Evolutionary conservation across 2,888 invertebrate genomes (phyloP).

Genomic region (Folsomia candida): DNA sequence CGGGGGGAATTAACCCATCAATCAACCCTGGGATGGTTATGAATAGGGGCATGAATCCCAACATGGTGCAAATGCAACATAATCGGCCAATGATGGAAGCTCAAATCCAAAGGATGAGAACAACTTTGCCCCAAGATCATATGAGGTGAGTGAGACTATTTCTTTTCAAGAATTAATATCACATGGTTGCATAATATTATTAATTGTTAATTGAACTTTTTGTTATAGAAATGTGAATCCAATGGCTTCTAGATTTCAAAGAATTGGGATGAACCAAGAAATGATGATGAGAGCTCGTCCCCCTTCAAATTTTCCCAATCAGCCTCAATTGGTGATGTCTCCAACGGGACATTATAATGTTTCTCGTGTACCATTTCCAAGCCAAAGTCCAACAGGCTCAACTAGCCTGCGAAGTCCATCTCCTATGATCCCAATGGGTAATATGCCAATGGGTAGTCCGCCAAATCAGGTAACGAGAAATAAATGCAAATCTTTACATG

Average conservation of each 20-base stretch:
- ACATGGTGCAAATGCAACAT: constrained; percentile 43
- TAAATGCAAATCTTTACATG: background rate
- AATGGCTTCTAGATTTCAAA: constrained; percentile 37
- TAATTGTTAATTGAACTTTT: background rate
- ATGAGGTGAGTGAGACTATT: constrained; percentile 33
- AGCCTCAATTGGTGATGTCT: constrained; percentile 32
- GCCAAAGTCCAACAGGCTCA: constrained; percentile 46
- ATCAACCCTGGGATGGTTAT: constrained; percentile 40
- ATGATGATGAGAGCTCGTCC: constrained; percentile 42
- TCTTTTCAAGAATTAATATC: background rate
- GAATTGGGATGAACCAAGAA: constrained; percentile 45
- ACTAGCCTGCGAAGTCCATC: constrained; percentile 47
- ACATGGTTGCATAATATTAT: background rate
- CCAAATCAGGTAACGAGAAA: constrained; percentile 35
- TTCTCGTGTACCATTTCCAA: constrained; percentile 45
- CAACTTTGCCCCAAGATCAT: constrained; percentile 34
- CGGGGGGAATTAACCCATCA: constrained; percentile 28
- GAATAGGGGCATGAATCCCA: constrained; percentile 39
- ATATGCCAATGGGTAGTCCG: constrained; percentile 44
- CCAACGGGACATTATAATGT: constrained; percentile 34
- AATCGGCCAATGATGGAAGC: constrained; percentile 39
- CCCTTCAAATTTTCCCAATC: constrained; percentile 37
- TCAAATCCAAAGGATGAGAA: constrained; percentile 45
- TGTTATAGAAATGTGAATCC: constrained; percentile 17
- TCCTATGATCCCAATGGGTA: constrained; percentile 46